A percentile compares a stretch with the other conserved stretches of the same genome.
Evolutionary conservation across 2,888 invertebrate genomes (phyloP).

Genomic region (Gnatocerus cornutus): DNA sequence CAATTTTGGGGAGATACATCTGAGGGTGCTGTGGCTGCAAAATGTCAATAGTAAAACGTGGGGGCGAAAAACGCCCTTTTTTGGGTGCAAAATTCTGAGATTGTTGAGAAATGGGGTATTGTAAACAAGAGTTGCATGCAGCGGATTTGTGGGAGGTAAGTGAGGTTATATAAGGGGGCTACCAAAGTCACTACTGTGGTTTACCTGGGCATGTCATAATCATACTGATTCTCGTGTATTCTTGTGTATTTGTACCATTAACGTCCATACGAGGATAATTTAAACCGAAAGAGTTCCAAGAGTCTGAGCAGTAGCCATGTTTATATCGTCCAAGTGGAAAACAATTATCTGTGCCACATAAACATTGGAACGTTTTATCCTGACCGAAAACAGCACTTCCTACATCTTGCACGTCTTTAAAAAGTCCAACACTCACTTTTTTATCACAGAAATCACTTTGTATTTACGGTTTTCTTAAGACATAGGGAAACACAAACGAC

Average conservation of each 20-base stretch:
- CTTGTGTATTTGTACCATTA: constrained; percentile 50
- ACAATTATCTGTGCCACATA: constrained; percentile 59
- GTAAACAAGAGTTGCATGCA: constrained; percentile 37
- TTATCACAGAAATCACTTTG: constrained; percentile 15
- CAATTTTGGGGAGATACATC: background rate
- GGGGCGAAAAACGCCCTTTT: background rate
- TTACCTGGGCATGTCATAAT: constrained; percentile 69
- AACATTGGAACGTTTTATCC: constrained; percentile 46
- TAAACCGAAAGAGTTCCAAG: constrained; percentile 54
- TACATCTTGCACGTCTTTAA: constrained; percentile 30
- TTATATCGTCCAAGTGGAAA: constrained; percentile 65
- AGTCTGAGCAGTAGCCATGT: constrained; percentile 68
- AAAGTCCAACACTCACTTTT: constrained; percentile 6
- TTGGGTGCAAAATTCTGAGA: constrained; percentile 1
- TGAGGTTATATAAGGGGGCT: constrained; percentile 50
- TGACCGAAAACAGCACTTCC: constrained; percentile 28
- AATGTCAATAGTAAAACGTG: background rate
- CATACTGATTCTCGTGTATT: constrained; percentile 59
- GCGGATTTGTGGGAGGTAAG: constrained; percentile 35
- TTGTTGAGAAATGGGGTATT: background rate
- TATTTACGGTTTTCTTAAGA: constrained; percentile 26
- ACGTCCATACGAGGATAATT: constrained; percentile 55
- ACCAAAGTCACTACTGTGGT: constrained; percentile 42
- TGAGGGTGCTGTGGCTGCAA: background rate
- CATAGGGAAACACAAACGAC: constrained; percentile 44